Base-by-base conservation (phyloP, 2,797 vertebrate genomes). In the Triplophysa bombifrons region DNA sequence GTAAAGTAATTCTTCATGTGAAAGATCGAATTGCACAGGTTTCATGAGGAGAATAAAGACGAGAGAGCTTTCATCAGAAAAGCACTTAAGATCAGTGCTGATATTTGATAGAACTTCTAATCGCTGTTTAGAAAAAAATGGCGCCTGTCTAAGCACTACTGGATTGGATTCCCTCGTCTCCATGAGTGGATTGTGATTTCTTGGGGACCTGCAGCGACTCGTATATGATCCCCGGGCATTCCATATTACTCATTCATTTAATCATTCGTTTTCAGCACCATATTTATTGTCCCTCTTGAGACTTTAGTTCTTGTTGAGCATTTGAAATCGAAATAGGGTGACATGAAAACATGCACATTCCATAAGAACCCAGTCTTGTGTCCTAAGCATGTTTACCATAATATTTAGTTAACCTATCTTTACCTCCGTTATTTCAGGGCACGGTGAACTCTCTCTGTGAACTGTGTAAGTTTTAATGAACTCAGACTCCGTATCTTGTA, bases 31-130 rank as follows among this genome's bases (percentile, higher is more conserved):
- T 93, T 92, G 90, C 91, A 56, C 75, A 71, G 67, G 77, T 84
- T 56, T 44, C 17, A 0, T 79, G 83, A 84, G 82, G 80, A 78
- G 78, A 38, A 72, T 27, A 74, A 61, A 90, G 83, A 90, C 86
- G 68, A 5, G 17, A 89, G 82, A 82, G 3, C 12, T 30, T 89
- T 88, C 89, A 82, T 91, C 87, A 74, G 72, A 27, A 78, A 88
- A 86, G 86, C 88, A 87, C 89, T 90, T 89, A 85, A 91, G 86
- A 87, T 86, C 86, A 78, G 44, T 4, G 27, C 30, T 79, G 91
- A 90, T 89, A 92, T 89, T 86, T 58, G 87, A 92, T 91, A 90
- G 90, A 94, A 88, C 84, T 76, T 80, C 85, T 92, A 92, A 91
- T 92, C 81, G 83, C 87, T 89, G 90, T 91, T 93, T 92, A 14